Base-by-base conservation (phyloP, 30 jellyfish, hydroid and myxozoan species). In the Mastigias papua region DNA sequence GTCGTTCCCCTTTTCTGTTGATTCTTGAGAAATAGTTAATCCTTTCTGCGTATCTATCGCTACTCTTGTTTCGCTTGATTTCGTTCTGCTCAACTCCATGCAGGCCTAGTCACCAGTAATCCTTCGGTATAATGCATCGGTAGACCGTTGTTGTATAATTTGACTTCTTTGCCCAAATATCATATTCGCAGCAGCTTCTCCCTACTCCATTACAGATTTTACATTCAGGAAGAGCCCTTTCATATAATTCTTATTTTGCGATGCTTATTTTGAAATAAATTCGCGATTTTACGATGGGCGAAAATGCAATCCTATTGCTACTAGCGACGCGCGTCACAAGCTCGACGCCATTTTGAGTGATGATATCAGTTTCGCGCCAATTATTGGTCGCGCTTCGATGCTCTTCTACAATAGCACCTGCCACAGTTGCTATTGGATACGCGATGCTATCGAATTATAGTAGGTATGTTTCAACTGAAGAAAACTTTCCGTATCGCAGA, bases 331-430 rank as follows among this genome's bases (percentile, higher is more conserved):
- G 74, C 88, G 88, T 66, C 67, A 34, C 66, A 10, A 32, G 35
- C 83, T 30, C 34, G 67, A 65, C 61, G 88, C 88, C 88, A 77
- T 77, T 77, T 51, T 77, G 75, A 73, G 27, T 54, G 77, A 37
- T 77, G 88, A 77, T 78, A 62, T 57, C 77, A 77, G 83, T 61
- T 49, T 76, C 87, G 87, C 87, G 87, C 76, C 87, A 76, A 54
- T 77, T 77, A 26, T 34, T 58, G 23, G 30, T 29, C 74, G 10
- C 68, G 88, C 77, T 34, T 77, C 66, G 42, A 9, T 58, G 88
- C 32, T 13, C 34, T 25, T 4, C 25, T 26, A 54, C 88, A 77
- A 77, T 25, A 26, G 28, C 48, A 77, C 88, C 88, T 58, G 88
- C 32, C 88, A 58, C 26, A 9, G 88, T 77, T 77, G 78, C 88